phyloP scores from a whole-genome alignment of 2,888 invertebrate genomes.

The Cetonia aurata region DNA sequence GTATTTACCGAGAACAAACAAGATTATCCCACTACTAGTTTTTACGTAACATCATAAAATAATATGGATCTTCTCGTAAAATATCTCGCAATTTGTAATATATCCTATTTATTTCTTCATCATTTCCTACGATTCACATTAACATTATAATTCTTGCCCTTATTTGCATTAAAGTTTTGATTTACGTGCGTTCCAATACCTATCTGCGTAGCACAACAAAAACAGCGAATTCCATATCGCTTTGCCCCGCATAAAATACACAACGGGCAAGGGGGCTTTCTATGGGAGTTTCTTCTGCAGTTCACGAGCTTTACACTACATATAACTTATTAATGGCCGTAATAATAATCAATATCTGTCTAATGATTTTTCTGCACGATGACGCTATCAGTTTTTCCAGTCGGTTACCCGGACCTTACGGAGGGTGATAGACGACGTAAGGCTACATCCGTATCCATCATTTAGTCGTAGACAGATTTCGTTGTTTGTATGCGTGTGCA shows the following conservation, averaged over 20 bases:
- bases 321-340: constrained; percentile 45
- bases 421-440: constrained; percentile 53
- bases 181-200: neutral
- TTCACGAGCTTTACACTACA: constrained; percentile 44
- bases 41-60: too few species aligned
- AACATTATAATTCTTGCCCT: too few species aligned
- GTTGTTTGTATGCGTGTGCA: too few species aligned
- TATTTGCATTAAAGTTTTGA: constrained; percentile 21
- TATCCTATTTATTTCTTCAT: too few species aligned
- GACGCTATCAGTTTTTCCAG: constrained; percentile 60
- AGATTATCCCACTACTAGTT: too few species aligned
- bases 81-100: too few species aligned
- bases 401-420: constrained; percentile 54
- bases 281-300: constrained; percentile 25
- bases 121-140: too few species aligned
- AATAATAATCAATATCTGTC: constrained; percentile 52
- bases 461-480: neutral
- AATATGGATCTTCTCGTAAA: too few species aligned
- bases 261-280: neutral
- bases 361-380: constrained; percentile 54
- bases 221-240: constrained; percentile 4
- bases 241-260: constrained; percentile 18
- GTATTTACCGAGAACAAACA: too few species aligned
- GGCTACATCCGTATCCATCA: constrained; percentile 39
- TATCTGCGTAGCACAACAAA: constrained; percentile 13